Conservation (phyloP, 2,797 vertebrate species). For the Sorex maritimensis region DNA sequence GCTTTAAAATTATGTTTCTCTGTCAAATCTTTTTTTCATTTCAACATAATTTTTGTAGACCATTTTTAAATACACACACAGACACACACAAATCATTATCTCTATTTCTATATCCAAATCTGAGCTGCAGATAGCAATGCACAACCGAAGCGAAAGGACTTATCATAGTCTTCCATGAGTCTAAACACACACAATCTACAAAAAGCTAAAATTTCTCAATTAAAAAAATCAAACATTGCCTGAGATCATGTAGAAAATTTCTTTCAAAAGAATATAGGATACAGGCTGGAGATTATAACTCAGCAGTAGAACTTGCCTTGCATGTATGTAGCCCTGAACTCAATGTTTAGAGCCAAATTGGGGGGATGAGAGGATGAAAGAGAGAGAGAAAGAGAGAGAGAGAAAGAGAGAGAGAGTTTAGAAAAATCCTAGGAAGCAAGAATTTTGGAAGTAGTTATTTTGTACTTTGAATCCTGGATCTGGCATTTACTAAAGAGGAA, state of each 20-base stretch:
- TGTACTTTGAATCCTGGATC: conserved; percentile 32
- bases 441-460: background rate
- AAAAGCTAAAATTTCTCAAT: background rate
- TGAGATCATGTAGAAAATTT: background rate
- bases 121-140: background rate
- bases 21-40: conserved; percentile 36
- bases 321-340: too few species aligned
- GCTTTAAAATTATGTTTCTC: conserved; percentile 27
- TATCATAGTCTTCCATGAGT: background rate
- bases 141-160: background rate
- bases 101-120: conserved; percentile 14
- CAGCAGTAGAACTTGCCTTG: too few species aligned
- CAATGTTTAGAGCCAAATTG: background rate
- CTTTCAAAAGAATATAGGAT: background rate
- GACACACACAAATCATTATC: background rate
- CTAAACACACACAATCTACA: background rate
- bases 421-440: background rate
- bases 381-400: background rate
- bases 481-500: conserved; percentile 37
- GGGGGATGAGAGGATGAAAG: too few species aligned
- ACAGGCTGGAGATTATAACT: too few species aligned
- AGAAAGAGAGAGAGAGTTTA: background rate
- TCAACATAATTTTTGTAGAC: conserved; percentile 3
- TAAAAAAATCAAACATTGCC: background rate
- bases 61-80: conserved; percentile 59